Evolutionary conservation across 1,140 invertebrate species (phyloP), one percentile per base, ranked within the genome.

Genomic region (Drosophila arawakana): DNA sequence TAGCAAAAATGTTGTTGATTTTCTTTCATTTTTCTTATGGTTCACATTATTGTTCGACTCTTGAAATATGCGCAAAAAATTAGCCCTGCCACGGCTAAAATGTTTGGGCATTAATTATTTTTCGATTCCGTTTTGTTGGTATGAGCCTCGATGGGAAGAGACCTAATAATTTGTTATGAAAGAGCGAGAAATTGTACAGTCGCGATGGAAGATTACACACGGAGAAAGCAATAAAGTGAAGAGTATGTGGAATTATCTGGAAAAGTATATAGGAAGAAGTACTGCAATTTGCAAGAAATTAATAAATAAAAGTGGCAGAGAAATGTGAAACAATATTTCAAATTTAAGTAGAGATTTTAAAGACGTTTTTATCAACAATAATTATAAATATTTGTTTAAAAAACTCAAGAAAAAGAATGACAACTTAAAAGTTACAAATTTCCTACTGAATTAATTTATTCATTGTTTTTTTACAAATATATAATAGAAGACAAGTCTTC

Each of bases 61-160:
- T 41, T 60, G 76, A 82, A 81, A 82, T 81, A 82, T 86, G 82
- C 37, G 75, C 66, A 69, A 69, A 78, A 76, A 77, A 81, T 81
- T 59, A 81, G 66, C 57, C 44, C 46, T 54, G 52, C 46, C 52
- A 62, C 39, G 54, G 52, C 62, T 78, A 67, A 81, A 69, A 69
- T 88, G 67, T 71, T 54, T 58, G 59, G 61, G 76, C 72, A 82
- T 86, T 86, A 82, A 86, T 86, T 86, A 86, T 80, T 69, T 46
- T 63, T 70, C 44, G 50, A 59, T 50, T 60, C 43, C 35, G 9
- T 13, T 43, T 58, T 57, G n/a, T 3, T 25, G 62, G 11, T 21
- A 30, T 21, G 49, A 11, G 10, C 1, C 34, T 15, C 6, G 15
- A 3, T 55, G 34, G 34, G 13, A 25, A 37, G 15, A 41, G 54